phyloP scores from a whole-genome alignment of 23 tunicate species.

The Halocynthia roretzi region DNA sequence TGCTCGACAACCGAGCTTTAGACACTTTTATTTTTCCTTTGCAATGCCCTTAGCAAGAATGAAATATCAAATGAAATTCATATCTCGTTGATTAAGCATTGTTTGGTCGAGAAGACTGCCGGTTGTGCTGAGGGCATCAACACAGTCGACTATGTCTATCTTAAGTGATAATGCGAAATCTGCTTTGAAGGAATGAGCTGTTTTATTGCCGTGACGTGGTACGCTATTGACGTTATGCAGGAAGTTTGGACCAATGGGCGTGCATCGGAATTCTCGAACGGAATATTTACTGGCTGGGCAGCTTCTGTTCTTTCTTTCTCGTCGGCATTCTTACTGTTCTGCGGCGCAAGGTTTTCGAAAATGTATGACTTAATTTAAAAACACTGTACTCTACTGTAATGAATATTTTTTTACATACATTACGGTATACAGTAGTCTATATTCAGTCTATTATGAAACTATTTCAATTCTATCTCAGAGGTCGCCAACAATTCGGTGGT shows the following conservation, averaged over 20 bases:
- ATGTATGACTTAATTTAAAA: slow-evolving; percentile 5
- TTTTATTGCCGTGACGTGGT: slow-evolving; percentile 49
- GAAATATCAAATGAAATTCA: too few species aligned
- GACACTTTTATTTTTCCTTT: neutral
- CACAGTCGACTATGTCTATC: neutral
- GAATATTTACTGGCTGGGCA: slow-evolving; percentile 74
- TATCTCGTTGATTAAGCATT: too few species aligned
- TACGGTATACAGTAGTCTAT: too few species aligned
- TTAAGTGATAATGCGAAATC: neutral
- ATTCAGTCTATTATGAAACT: too few species aligned
- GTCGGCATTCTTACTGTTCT: slow-evolving; percentile 22
- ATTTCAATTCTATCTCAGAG: too few species aligned
- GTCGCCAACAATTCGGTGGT: too few species aligned
- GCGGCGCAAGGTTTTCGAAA: slow-evolving; percentile 23
- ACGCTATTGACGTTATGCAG: slow-evolving; percentile 56
- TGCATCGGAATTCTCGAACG: slow-evolving; percentile 38
- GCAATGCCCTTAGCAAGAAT: too few species aligned
- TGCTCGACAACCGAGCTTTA: neutral
- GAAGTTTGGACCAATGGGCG: slow-evolving; percentile 40
- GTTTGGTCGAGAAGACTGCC: too few species aligned
- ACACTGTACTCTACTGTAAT: neutral
- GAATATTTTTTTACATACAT: too few species aligned
- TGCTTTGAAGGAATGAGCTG: slow-evolving; percentile 28
- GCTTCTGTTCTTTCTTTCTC: slow-evolving; percentile 33
- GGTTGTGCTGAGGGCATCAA: too few species aligned